phyloP scores from a whole-genome alignment of 2,113 vertebrate genomes.

The Antennarius striatus region DNA sequence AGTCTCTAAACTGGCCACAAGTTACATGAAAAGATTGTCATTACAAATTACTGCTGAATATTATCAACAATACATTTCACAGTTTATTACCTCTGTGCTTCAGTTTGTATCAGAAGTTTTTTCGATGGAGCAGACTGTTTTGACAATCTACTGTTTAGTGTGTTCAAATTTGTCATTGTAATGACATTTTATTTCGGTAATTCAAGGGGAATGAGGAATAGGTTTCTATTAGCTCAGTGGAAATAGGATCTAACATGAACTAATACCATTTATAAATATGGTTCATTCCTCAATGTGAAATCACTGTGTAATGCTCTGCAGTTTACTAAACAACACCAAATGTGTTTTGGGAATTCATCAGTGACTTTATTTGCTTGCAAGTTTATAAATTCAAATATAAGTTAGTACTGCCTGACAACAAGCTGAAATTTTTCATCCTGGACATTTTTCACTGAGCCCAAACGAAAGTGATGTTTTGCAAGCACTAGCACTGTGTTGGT shows the following conservation, averaged over 20 bases:
- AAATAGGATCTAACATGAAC: slow-evolving; percentile 10
- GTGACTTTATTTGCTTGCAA: slow-evolving; percentile 29
- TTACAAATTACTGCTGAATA: slow-evolving; percentile 3
- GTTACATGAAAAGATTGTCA: not conserved
- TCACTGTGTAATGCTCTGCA: slow-evolving; percentile 63
- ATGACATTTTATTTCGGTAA: not conserved
- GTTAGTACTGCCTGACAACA: slow-evolving; percentile 20
- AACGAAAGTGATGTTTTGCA: slow-evolving; percentile 34
- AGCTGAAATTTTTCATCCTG: slow-evolving; percentile 39
- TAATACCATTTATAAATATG: slow-evolving; percentile 28
- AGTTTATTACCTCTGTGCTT: slow-evolving; percentile 7
- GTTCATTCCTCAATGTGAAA: slow-evolving; percentile 41
- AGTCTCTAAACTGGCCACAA: slow-evolving; percentile 30
- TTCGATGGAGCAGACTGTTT: slow-evolving; percentile 32
- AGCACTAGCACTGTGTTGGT: slow-evolving; percentile 37
- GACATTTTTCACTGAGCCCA: slow-evolving; percentile 48
- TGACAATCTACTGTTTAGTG: slow-evolving; percentile 52
- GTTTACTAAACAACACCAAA: slow-evolving; percentile 46
- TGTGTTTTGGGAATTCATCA: slow-evolving; percentile 14
- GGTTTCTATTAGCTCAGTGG: slow-evolving; percentile 34
- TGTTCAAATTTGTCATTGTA: slow-evolving; percentile 14
- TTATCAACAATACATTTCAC: not conserved
- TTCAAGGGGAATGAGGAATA: slow-evolving; percentile 10
- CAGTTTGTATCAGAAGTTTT: slow-evolving; percentile 9
- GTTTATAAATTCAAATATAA: slow-evolving; percentile 38